Evolutionary conservation across 2,888 invertebrate species (phyloP).

Genomic region (Aspidapion aeneum): DNA sequence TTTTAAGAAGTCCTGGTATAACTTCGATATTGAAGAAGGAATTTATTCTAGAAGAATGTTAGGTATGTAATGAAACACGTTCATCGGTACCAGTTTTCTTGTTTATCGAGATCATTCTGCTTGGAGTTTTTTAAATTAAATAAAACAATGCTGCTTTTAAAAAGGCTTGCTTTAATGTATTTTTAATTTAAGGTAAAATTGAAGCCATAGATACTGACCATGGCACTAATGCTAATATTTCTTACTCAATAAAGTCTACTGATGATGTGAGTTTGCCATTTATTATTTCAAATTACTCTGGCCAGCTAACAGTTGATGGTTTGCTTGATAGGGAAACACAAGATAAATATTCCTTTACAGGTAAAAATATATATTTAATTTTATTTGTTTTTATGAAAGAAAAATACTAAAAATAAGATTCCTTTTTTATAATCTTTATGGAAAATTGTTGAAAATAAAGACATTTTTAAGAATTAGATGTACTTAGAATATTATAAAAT

Average conservation of each 20-base stretch:
- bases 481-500: no score
- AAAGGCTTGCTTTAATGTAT: no score
- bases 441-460: background rate
- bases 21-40: conserved; percentile 78
- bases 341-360: conserved; percentile 56
- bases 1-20: conserved; percentile 80
- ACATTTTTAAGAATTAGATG: background rate
- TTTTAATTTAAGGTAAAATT: conserved; percentile 56
- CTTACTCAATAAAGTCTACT: conserved; percentile 59
- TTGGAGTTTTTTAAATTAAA: no score
- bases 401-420: background rate
- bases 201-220: conserved; percentile 77
- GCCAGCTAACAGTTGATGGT: conserved; percentile 69
- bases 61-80: conserved; percentile 56
- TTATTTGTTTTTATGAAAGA: background rate
- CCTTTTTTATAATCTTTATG: background rate
- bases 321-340: conserved; percentile 72
- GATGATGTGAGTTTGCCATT: conserved; percentile 59
- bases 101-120: no score
- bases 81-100: no score
- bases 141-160: no score
- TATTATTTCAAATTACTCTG: conserved; percentile 63
- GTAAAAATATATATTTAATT: background rate
- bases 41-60: conserved; percentile 66
- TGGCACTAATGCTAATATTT: conserved; percentile 74